Evolutionary conservation across 2,113 vertebrate genomes (phyloP).

Genomic region (Corythoichthys haematopterus): DNA sequence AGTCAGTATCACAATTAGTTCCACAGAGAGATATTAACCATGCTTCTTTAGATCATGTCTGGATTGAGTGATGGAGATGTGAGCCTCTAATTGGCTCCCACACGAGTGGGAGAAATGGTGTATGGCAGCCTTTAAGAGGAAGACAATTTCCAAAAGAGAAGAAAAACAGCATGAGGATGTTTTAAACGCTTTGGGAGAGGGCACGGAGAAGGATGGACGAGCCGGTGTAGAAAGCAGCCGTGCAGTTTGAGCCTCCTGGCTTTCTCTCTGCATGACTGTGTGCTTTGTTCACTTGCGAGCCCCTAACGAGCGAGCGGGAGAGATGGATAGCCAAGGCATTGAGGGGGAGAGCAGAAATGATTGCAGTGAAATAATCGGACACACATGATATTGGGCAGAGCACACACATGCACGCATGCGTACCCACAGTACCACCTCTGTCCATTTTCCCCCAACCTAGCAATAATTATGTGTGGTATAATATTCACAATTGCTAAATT

Average conservation of each 20-base stretch:
- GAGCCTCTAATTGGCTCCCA: constrained; percentile 48
- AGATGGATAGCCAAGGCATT: constrained; percentile 46
- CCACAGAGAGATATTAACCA: constrained; percentile 53
- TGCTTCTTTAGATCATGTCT: constrained; percentile 27
- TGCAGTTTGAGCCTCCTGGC: constrained; percentile 36
- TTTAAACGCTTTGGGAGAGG: constrained; percentile 28
- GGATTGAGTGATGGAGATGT: constrained; percentile 31
- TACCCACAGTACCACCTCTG: constrained; percentile 33
- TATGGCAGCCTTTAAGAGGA: constrained; percentile 27
- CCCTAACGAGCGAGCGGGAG: constrained; percentile 44
- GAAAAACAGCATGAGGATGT: constrained; percentile 36
- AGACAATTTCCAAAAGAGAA: constrained; percentile 39
- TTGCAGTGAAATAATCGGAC: constrained; percentile 63
- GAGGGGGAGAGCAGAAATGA: constrained; percentile 50
- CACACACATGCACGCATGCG: constrained; percentile 16
- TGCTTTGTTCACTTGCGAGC: constrained; percentile 54
- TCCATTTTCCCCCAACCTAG: constrained; percentile 47
- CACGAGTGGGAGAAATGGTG: constrained; percentile 40
- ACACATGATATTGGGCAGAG: constrained; percentile 56
- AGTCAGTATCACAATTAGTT: constrained; percentile 37
- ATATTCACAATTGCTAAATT: constrained; percentile 69
- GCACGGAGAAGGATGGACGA: constrained; percentile 28
- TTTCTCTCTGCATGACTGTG: constrained; percentile 63
- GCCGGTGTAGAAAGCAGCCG: constrained; percentile 5
- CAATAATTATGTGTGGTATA: constrained; percentile 69